Evolutionary conservation across 1,140 invertebrate genomes (phyloP), one percentile per base, ranked within the genome.

Genomic region (Lerema accius): DNA sequence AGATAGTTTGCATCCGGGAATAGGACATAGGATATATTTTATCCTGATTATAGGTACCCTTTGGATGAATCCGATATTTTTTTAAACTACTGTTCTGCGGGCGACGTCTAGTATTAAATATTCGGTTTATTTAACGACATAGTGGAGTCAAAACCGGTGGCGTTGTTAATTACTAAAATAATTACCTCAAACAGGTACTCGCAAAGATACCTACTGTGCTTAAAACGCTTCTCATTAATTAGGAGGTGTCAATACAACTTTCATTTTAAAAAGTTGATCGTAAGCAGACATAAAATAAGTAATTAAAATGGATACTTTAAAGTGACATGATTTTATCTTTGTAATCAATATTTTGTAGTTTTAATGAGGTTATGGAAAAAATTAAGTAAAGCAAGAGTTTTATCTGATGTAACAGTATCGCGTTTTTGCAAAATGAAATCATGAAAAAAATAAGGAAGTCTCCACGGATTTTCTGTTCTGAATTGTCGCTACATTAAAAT

Each of bases 401-500:
- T 37, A 37, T 11, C 35, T 11, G 35, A 37, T 37, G 4, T 11
- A 32, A 6, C 4, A 32, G 9, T 32, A 42, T 7, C n/a, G 0
- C 0, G 40, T 39, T 39, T 39, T 39, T n/a, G n/a, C n/a, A n/a
- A 13, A 1, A 39, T 4, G 11, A 4, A 39, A 13, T 11, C n/a
- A 11, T 42, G 15, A 42, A 42, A 10, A 10, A 43, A 43, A 42
- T n/a, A 19, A 46, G 16, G 62, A 46, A 51, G 51, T 45, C 72
- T 78, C 75, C 55, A 67, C 19, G 13, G 6, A 4, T n/a, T 50
- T 53, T 63, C 16, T 68, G 65, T 70, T 46, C 63, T 42, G 48
- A 63, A 74, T 66, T 69, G 69, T 64, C 60, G 55, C 63, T 65
- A 65, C 75, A 74, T 78, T 74, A 74, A 78, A 78, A 78, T 72